phyloP scores from a whole-genome alignment of 2,113 vertebrate genomes.

The Ginglymostoma cirratum region DNA sequence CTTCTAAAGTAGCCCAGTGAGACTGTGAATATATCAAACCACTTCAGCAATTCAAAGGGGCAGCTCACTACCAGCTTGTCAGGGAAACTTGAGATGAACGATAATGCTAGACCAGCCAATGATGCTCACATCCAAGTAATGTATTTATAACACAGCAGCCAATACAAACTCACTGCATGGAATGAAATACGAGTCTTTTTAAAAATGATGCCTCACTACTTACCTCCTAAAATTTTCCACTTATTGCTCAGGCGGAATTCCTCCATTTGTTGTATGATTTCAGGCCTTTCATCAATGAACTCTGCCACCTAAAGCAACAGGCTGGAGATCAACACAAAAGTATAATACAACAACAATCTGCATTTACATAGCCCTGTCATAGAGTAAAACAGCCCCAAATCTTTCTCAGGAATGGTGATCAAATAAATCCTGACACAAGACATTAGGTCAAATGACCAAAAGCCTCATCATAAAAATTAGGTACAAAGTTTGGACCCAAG shows the following conservation, averaged over 20 bases:
- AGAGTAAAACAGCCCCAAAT: background rate
- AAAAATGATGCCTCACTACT: constrained; percentile 40
- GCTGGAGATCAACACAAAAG: rapidly evolving
- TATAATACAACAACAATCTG: background rate
- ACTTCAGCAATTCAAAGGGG: background rate
- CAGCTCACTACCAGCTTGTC: background rate
- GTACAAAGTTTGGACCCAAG: too few species aligned
- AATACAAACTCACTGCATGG: background rate
- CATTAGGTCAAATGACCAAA: background rate
- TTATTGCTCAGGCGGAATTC: constrained; percentile 73
- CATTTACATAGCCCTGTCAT: background rate
- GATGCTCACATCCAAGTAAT: background rate
- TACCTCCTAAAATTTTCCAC: constrained; percentile 86
- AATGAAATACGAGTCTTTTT: background rate
- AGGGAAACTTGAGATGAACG: background rate
- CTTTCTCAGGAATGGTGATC: background rate
- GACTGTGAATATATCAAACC: background rate
- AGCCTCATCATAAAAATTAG: background rate
- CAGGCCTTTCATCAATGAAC: constrained; percentile 82
- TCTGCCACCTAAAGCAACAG: constrained; percentile 70
- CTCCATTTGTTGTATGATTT: constrained; percentile 83
- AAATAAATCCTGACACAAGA: background rate
- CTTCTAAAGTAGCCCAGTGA: background rate
- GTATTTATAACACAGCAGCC: background rate
- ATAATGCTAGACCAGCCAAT: background rate